Evolutionary conservation across 2,113 vertebrate genomes (phyloP), one percentile per base, ranked within the genome.

Genomic region (Mesembrinibis cayennensis): DNA sequence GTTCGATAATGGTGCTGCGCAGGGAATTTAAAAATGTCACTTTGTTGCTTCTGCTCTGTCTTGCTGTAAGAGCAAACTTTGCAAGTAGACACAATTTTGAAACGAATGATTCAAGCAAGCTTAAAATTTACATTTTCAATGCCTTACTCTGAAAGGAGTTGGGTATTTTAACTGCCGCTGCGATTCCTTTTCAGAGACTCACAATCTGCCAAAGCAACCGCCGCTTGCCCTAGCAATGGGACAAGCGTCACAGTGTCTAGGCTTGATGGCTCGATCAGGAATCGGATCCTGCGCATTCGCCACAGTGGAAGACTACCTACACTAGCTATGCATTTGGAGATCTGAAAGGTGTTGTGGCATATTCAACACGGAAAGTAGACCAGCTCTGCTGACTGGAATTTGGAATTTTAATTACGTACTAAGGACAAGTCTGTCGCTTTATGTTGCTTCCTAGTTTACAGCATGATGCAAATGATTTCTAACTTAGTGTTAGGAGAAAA

Each of bases 161-260:
- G 2, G 19, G 49, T 56, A 0, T 58, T 83, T 44, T n/a, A 96
- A 63, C 30, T 49, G 32, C 42, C 11, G 11, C 86, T 73, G 55
- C 71, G 65, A 40, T 74, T 62, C 59, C 79, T 94, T 92, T 95
- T 19, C 98, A 99, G 99, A 99, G 99, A 99, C 99, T 97, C 99
- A 99, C 98, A 99, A 99, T 97, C 98, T 99, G 98, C 99, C 99
- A 98, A 99, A 99, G 99, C 99, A 99, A 98, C 99, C 99, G 15
- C 99, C 99, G 1, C 99, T 99, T 95, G 99, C 99, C 84, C 99
- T 99, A 34, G 99, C 99, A 1, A 99, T 99, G 97, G 99, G 99
- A 50, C 99, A 99, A 96, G 99, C 99, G 1, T 98, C 99, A 66
- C 99, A 99, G 93, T 99, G 99, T 98, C 98, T 99, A 94, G 98